Percentiles rank a stretch among this genome's conserved stretches.
Conservation (phyloP, 2,797 vertebrate species). For the Gallirallus australis region DNA sequence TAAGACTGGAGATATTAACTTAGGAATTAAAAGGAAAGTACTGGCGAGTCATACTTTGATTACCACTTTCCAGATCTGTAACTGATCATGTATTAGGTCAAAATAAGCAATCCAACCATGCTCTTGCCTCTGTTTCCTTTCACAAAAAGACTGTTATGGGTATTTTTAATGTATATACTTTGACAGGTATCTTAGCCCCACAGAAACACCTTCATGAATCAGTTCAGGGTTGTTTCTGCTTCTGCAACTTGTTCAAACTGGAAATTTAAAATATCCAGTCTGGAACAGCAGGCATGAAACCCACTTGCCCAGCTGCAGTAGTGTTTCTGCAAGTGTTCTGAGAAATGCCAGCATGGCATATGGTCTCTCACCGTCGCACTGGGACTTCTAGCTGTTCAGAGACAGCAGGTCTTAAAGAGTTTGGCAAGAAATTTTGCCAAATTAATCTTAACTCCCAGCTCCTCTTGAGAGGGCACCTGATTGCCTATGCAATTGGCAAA, state of each 20-base stretch:
- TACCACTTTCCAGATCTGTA: background rate
- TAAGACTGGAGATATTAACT: background rate
- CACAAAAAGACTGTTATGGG: background rate
- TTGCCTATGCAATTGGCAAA: background rate
- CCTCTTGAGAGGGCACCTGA: background rate
- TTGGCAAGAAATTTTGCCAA: background rate
- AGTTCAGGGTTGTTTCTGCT: background rate
- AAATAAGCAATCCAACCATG: background rate
- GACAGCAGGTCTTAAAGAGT: background rate
- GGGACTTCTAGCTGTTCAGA: background rate
- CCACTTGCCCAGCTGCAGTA: background rate
- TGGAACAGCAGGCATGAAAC: background rate
- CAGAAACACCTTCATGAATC: background rate
- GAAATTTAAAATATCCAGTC: background rate
- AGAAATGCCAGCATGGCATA: background rate
- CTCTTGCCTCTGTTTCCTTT: background rate
- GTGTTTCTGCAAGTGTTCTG: background rate
- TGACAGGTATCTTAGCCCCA: background rate
- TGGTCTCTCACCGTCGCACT: background rate
- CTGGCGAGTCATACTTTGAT: background rate
- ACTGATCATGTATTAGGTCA: background rate
- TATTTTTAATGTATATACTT: background rate
- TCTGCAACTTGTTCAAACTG: background rate
- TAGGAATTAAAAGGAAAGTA: background rate
- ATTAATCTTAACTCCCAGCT: background rate